Evolutionary conservation across 2,888 invertebrate species (phyloP), one percentile per base, ranked within the genome.

Genomic region (Ophion ellenae): DNA sequence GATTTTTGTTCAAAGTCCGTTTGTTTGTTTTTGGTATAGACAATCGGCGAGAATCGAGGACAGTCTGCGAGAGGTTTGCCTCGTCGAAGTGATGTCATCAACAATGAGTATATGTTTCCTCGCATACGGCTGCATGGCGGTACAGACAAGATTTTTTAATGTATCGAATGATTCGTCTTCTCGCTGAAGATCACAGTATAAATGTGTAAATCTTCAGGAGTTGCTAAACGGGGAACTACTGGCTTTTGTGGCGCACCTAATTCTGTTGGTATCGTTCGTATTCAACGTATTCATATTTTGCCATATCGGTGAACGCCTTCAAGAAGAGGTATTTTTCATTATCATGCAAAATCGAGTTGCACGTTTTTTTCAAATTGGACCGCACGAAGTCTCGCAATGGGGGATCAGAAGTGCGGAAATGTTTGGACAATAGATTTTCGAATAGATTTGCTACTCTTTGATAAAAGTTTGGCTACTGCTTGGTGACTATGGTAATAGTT

Each of bases 241-340:
- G 14, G 53, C 69, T 10, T 6, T 86, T 24, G 47, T 84, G 53
- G 84, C 81, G 47, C 81, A 79, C 53, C n/a, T 73, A 0, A 20
- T 80, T 7, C 32, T 86, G 2, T 40, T 86, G 1, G 14, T 67
- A 2, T 83, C 85, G 5, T 70, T 66, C 20, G 64, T 47, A 32
- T 83, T 80, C 45, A 83, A 83, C 36, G 67, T 84, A 11, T 81
- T 78, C 66, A 81, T 84, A 66, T 61, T 78, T 63, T 86, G 83
- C n/a, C 47, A 77, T 57, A 75, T 81, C 45, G 92, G 92, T 0
- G 91, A 92, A 79, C 82, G 90, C 20, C 83, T 92, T 0, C 87
- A 87, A 0, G 89, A 91, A 67, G 85, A 91, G 89, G 92, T 91
- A 89, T 47, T 14, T 75, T 40, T n/a, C 45, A 4, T 14, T 14